Percentiles rank a stretch among this genome's conserved stretches.
Conservation (phyloP, 2,113 vertebrate species). For the Sander vitreus region DNA sequence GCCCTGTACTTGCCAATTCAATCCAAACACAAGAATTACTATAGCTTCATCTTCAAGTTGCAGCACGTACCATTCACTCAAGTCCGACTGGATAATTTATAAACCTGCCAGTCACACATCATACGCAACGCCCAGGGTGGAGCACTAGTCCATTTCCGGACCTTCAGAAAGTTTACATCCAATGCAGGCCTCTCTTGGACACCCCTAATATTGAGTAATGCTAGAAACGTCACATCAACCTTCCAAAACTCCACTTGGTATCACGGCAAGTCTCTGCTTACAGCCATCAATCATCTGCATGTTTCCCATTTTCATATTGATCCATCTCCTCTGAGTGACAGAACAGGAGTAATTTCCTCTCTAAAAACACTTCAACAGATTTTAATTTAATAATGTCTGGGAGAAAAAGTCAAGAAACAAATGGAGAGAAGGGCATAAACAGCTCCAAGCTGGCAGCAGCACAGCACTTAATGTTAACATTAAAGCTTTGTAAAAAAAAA, state of each 20-base stretch:
- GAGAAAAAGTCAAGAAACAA: conserved; percentile 77
- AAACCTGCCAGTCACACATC: conserved; percentile 5
- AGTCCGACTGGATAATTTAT: conserved; percentile 14
- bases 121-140: neutral
- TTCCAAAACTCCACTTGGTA: conserved; percentile 32
- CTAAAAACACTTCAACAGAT: conserved; percentile 76
- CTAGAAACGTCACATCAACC: neutral
- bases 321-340: conserved; percentile 70
- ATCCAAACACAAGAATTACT: neutral
- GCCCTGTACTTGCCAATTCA: neutral
- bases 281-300: conserved; percentile 48
- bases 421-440: conserved; percentile 75
- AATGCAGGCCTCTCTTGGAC: conserved; percentile 1
- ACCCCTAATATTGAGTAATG: neutral
- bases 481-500: conserved; percentile 73
- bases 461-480: conserved; percentile 80
- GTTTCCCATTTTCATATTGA: conserved; percentile 64
- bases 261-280: conserved; percentile 31
- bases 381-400: conserved; percentile 83
- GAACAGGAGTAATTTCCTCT: conserved; percentile 68
- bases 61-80: neutral
- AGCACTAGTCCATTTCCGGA: neutral
- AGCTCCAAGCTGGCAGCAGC: conserved; percentile 70
- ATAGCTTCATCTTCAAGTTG: neutral
- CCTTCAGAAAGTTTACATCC: conserved; percentile 15